Evolutionary conservation across 2,797 vertebrate genomes (phyloP), one percentile per base, ranked within the genome.

Genomic region (Tenualosa thibaudeaui): DNA sequence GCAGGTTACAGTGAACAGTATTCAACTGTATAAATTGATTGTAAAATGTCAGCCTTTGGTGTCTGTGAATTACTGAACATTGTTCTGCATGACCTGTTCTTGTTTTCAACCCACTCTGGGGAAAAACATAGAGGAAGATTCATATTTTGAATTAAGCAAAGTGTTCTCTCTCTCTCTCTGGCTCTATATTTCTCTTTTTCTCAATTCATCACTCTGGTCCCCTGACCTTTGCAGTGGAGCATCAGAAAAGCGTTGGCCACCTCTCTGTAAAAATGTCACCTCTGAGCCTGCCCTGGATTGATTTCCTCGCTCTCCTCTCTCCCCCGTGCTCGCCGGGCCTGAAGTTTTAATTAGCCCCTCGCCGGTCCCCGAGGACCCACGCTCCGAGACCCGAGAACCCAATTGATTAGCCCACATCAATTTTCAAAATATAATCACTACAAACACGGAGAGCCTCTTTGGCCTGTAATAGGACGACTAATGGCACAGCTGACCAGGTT

Each of bases 361-460:
- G 17, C 7, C 19, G 3, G n/a, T 84, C 53, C 51, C 40, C 0
- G 2, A 22, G 24, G 83, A 75, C 51, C 19, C 22, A 40, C 40
- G 71, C 71, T 78, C 37, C 15, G 71, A 43, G 54, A 86, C 50
- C 19, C 7, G 75, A 86, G n/a, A 75, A 56, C 22, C 71, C 15
- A 12, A 82, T 75, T n/a, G 43, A 58, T n/a, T 50, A 82, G 65
- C 19, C 0, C 71, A 46, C 49, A 68, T 50, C 58, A 46, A 50
- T 71, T 84, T 82, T 82, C 17, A 86, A 84, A 51, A 84, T 43
- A 56, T 43, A 81, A 81, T 78, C 82, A 49, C 71, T 58, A 58
- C 51, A 56, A 84, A 58, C 78, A 78, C 40, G 40, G 37, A 78
- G 71, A 37, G 71, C 37, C 71, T 46, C 71, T 78, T 22, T 78